A percentile compares a stretch with the other conserved stretches of the same genome.
These are phyloP conservation scores for Lasioglossum malachurum DNA, from an alignment of 2,888 invertebrate genomes.

Conservation along the genomic window DNA sequence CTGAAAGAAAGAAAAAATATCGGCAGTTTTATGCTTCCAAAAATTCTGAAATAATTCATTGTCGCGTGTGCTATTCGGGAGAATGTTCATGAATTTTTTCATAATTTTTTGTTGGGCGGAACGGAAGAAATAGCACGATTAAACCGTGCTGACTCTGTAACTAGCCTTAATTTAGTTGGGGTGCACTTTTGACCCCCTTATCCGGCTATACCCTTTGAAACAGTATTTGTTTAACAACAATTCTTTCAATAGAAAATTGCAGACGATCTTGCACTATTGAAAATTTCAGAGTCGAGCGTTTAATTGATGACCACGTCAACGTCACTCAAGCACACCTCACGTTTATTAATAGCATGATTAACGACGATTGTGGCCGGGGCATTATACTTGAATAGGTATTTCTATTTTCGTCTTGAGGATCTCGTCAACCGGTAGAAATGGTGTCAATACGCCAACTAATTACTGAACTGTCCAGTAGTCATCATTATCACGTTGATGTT, in stretches of 20 bases:
- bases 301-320: neutral
- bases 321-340: neutral
- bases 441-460: slow-evolving; percentile 29
- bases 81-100: too few species aligned
- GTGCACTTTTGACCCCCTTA: too few species aligned
- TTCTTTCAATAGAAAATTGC: neutral
- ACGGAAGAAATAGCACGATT: too few species aligned
- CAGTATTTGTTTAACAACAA: too few species aligned
- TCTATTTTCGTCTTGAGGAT: neutral
- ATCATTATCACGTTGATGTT: neutral
- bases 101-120: too few species aligned
- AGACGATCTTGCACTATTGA: neutral
- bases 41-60: too few species aligned
- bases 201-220: too few species aligned
- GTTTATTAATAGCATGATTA: neutral
- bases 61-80: too few species aligned
- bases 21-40: too few species aligned
- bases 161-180: too few species aligned
- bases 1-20: too few species aligned
- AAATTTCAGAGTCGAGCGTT: neutral
- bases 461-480: neutral
- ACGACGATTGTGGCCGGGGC: neutral
- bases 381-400: neutral
- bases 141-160: too few species aligned
- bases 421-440: slow-evolving; percentile 24